Conservation (phyloP, 2,797 vertebrate genomes). For the Trachops cirrhosus region DNA sequence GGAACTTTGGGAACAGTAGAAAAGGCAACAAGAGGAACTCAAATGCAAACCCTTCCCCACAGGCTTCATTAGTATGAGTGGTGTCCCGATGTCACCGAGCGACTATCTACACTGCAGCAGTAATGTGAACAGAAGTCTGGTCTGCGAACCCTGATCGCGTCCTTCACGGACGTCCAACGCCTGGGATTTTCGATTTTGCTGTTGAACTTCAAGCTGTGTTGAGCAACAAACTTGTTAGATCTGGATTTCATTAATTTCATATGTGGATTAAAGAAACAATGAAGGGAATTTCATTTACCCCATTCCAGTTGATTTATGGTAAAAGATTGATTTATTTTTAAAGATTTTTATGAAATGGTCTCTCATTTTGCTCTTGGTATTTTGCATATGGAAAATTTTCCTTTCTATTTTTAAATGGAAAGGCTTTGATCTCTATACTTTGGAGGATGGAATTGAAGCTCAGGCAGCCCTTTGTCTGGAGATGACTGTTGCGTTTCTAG, state of each 20-base stretch:
- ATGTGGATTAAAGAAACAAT: slow-evolving; percentile 5
- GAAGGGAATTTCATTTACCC: not conserved
- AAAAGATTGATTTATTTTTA: not conserved
- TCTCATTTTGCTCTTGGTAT: not conserved
- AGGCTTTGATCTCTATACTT: slow-evolving; percentile 21
- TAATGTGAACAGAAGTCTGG: not conserved
- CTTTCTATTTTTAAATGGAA: not conserved
- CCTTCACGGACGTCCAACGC: not conserved
- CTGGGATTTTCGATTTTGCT: not conserved
- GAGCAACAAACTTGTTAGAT: not conserved
- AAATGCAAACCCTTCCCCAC: not conserved
- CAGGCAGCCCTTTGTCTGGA: slow-evolving; percentile 60
- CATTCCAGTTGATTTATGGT: not conserved
- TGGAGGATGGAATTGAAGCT: not conserved
- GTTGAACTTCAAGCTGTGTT: not conserved
- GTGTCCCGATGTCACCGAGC: not conserved
- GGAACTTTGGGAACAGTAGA: not conserved
- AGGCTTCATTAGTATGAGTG: not conserved
- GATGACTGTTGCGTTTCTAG: slow-evolving; percentile 40
- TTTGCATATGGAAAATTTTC: not conserved
- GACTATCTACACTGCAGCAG: not conserved
- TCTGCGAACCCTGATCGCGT: not conserved
- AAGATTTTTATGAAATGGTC: not conserved
- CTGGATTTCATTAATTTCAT: not conserved
- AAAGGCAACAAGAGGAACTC: not conserved